Percentiles rank a stretch among this genome's conserved stretches.
These are phyloP conservation scores for Linnaemya vulpina DNA, from an alignment of 2,888 invertebrate species.

Conservation along the genomic window DNA sequence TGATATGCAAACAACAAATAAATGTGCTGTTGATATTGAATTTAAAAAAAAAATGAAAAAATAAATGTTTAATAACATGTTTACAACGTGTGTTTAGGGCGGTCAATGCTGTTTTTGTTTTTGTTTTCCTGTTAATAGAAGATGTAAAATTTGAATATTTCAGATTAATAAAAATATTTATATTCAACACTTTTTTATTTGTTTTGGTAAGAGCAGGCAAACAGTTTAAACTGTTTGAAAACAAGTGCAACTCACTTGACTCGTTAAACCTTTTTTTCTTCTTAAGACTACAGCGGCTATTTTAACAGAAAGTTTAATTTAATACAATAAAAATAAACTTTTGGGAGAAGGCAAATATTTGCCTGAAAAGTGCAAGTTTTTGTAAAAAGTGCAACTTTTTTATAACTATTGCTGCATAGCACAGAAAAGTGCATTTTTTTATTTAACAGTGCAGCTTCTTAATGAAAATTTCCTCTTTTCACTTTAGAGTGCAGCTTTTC, in stretches of 20 bases:
- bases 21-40: not conserved
- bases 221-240: not conserved
- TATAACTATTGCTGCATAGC: no score
- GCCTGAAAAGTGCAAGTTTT: not conserved
- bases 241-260: not conserved
- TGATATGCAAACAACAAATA: slow-evolving; percentile 6
- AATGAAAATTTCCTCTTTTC: no score
- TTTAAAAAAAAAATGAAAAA: not conserved
- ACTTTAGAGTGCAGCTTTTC: no score
- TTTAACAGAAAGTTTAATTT: no score
- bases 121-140: not conserved
- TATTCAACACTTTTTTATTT: not conserved
- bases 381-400: slow-evolving; percentile 1
- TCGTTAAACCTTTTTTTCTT: no score
- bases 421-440: no score
- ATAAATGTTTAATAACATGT: slow-evolving; percentile 5
- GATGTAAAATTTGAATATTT: not conserved
- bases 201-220: not conserved
- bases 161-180: not conserved
- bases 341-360: no score
- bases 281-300: no score
- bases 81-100: not conserved
- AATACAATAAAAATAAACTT: no score
- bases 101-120: not conserved
- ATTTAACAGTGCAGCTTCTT: no score